Evolutionary conservation across 2,113 vertebrate species (phyloP).

Genomic region (Rhinoderma darwinii): DNA sequence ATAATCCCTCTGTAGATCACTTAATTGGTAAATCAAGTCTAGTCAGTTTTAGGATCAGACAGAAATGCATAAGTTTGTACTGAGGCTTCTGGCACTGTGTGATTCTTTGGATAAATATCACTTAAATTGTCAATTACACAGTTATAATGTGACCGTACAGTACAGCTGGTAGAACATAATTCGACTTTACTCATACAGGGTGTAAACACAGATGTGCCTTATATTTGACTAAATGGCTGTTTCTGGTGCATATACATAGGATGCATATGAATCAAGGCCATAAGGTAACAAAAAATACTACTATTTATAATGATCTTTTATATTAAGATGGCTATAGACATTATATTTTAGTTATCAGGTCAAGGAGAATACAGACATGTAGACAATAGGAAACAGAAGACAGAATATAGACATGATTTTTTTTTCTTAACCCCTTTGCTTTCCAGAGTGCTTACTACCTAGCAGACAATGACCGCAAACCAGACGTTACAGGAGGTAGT

Average conservation of each 20-base stretch:
- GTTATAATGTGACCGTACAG: conserved; percentile 18
- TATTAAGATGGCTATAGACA: too few relatives aligned
- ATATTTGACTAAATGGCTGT: not conserved
- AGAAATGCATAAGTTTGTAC: not conserved
- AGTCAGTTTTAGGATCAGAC: not conserved
- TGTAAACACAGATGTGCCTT: not conserved
- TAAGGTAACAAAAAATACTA: too few relatives aligned
- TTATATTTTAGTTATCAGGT: too few relatives aligned
- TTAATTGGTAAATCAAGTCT: not conserved
- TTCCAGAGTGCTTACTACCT: too few relatives aligned
- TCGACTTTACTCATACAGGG: not conserved
- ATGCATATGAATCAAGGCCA: not conserved
- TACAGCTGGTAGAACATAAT: conserved; percentile 36
- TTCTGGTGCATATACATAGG: not conserved
- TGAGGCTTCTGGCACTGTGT: not conserved
- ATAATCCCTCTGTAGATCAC: not conserved
- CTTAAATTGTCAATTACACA: conserved; percentile 44
- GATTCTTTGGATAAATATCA: conserved; percentile 15
- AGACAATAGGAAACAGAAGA: too few relatives aligned
- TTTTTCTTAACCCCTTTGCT: too few relatives aligned
- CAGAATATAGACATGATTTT: too few relatives aligned
- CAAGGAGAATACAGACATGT: too few relatives aligned
- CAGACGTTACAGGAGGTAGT: too few relatives aligned
- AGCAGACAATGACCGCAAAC: too few relatives aligned
- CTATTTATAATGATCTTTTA: too few relatives aligned